phyloP scores from a whole-genome alignment of 2,888 invertebrate genomes.

The Stomorhina lunata region DNA sequence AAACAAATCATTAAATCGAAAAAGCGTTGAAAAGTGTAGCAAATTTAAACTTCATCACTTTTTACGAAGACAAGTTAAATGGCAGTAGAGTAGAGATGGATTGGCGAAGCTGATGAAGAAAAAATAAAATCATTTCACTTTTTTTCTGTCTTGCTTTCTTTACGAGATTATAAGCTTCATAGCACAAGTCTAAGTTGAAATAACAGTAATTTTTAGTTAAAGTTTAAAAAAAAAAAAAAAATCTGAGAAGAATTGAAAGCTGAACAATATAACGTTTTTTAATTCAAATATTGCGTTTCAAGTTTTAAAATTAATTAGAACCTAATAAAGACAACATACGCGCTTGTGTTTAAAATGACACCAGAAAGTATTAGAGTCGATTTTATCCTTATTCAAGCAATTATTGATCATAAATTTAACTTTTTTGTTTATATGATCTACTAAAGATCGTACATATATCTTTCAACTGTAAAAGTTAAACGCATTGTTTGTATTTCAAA shows the following conservation, averaged over 20 bases:
- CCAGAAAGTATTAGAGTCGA: too few species aligned
- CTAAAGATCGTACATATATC: too few species aligned
- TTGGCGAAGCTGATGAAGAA: too few species aligned
- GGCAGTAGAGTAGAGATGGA: slow-evolving; percentile 9
- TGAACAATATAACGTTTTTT: background rate
- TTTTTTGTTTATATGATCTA: too few species aligned
- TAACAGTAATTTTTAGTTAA: slow-evolving; percentile 27
- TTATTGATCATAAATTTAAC: too few species aligned
- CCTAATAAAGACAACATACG: too few species aligned
- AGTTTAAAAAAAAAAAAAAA: background rate
- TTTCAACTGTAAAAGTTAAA: too few species aligned
- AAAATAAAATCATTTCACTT: slow-evolving; percentile 50
- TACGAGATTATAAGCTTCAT: slow-evolving; percentile 25
- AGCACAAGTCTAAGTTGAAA: slow-evolving; percentile 35
- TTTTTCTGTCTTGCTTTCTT: slow-evolving; percentile 35
- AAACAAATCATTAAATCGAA: slow-evolving; percentile 31
- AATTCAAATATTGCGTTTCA: slow-evolving; percentile 2
- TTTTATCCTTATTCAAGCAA: too few species aligned
- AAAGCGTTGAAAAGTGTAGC: slow-evolving; percentile 51
- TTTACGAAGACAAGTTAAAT: slow-evolving; percentile 27
- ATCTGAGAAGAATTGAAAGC: background rate
- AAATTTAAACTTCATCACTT: slow-evolving; percentile 40
- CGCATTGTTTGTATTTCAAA: too few species aligned
- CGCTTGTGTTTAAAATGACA: too few species aligned
- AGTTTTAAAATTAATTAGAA: background rate